These are phyloP conservation scores for Acanthis flammea DNA, from an alignment of 2,797 vertebrate genomes.

Conservation along the genomic window DNA sequence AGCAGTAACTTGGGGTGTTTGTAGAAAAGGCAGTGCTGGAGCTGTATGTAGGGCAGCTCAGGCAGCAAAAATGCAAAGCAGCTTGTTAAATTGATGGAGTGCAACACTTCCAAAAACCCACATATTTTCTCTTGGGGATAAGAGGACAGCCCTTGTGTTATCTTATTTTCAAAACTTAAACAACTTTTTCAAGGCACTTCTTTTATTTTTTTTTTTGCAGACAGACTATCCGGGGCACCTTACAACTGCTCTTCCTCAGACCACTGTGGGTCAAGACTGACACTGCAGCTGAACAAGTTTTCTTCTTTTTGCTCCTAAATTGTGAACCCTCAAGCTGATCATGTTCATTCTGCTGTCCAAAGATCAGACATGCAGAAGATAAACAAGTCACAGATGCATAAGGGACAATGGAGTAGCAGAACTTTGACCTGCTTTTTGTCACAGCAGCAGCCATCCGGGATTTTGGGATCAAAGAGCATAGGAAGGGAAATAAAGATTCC, in stretches of 20 bases:
- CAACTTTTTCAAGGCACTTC: not conserved
- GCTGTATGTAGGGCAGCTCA: not conserved
- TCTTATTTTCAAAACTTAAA: not conserved
- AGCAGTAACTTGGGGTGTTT: not conserved
- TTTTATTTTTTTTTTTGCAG: not conserved
- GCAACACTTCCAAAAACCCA: fast-evolving
- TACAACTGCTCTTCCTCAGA: not conserved
- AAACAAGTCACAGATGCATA: not conserved
- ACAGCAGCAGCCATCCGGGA: not conserved
- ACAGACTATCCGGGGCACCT: not conserved
- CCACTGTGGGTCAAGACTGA: not conserved
- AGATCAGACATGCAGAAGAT: not conserved
- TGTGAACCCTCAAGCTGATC: not conserved
- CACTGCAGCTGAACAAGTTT: not conserved
- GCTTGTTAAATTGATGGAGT: not conserved
- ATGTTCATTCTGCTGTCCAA: not conserved
- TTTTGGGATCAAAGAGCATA: not conserved
- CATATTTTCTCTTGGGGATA: not conserved
- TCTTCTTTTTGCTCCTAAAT: not conserved
- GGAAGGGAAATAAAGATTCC: not conserved
- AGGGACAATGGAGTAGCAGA: not conserved
- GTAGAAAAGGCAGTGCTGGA: not conserved
- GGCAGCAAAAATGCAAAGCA: not conserved
- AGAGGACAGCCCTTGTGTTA: not conserved
- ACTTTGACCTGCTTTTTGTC: not conserved